Evolutionary conservation across 2,888 invertebrate species (phyloP).

Genomic region (Odontomyia ornata): DNA sequence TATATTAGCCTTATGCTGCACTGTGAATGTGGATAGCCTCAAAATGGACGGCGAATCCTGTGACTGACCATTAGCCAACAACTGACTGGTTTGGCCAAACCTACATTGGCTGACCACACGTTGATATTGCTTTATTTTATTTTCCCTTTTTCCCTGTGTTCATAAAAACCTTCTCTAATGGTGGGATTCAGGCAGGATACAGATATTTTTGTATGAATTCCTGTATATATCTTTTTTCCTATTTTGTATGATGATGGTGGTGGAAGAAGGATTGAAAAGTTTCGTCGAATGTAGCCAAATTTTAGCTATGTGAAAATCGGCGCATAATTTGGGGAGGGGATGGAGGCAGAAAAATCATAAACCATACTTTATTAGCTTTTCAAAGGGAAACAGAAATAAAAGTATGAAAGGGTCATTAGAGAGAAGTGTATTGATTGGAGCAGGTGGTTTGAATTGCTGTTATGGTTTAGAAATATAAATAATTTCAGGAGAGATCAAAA

Average conservation of each 20-base stretch:
- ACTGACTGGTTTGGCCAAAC: background rate
- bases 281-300: background rate
- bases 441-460: constrained; percentile 15
- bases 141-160: background rate
- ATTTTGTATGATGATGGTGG: too few relatives aligned
- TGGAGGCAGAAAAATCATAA: background rate
- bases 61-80: background rate
- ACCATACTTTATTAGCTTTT: background rate
- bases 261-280: too few relatives aligned
- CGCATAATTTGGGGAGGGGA: background rate
- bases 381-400: background rate
- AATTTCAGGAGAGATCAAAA: too few relatives aligned
- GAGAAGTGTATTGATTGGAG: background rate
- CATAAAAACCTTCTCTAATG: too few relatives aligned
- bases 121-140: background rate
- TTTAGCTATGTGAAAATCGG: background rate
- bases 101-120: background rate
- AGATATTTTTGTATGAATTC: too few relatives aligned
- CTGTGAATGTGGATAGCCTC: constrained; percentile 18
- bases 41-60: constrained; percentile 14
- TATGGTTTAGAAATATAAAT: background rate
- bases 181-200: too few relatives aligned
- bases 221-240: too few relatives aligned
- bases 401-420: background rate
- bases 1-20: background rate